A percentile compares a stretch with the other conserved stretches of the same genome.
Evolutionary conservation across 2,888 invertebrate species (phyloP).

Genomic region (Cheilosia scutellata): DNA sequence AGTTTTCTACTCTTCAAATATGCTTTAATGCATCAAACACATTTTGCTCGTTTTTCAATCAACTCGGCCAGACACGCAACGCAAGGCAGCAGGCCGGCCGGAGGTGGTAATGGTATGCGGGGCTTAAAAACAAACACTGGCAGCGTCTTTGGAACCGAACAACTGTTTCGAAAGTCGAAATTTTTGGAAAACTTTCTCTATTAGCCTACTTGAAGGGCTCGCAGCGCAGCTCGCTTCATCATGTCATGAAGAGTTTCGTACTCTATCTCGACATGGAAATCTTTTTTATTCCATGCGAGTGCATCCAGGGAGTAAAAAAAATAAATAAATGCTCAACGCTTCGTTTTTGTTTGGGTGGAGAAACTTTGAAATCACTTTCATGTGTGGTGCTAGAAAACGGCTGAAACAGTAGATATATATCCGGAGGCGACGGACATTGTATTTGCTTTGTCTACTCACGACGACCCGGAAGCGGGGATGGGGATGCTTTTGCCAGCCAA

Average conservation of each 20-base stretch:
- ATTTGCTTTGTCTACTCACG: slow-evolving; percentile 17
- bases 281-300: slow-evolving; percentile 52
- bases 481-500: slow-evolving; percentile 12
- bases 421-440: slow-evolving; percentile 19
- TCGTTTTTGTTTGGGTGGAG: slow-evolving; percentile 16
- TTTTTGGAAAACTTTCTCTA: slow-evolving; percentile 46
- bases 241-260: slow-evolving; percentile 46
- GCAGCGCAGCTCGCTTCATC: neutral
- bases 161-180: slow-evolving; percentile 28
- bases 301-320: slow-evolving; percentile 4
- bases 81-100: neutral
- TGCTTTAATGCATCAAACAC: slow-evolving; percentile 9
- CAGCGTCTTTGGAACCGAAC: slow-evolving; percentile 25
- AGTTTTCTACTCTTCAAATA: slow-evolving; percentile 5
- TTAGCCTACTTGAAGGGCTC: slow-evolving; percentile 36
- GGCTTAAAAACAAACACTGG: slow-evolving; percentile 26
- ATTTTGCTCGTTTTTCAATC: slow-evolving; percentile 17
- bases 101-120: neutral
- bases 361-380: slow-evolving; percentile 42
- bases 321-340: slow-evolving; percentile 1
- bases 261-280: slow-evolving; percentile 55
- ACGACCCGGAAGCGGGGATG: neutral
- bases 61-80: neutral
- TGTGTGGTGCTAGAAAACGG: slow-evolving; percentile 11
- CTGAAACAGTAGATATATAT: slow-evolving; percentile 16